Evolutionary conservation across 1,140 invertebrate species (phyloP), one percentile per base, ranked within the genome.

Genomic region (Sipha flava): DNA sequence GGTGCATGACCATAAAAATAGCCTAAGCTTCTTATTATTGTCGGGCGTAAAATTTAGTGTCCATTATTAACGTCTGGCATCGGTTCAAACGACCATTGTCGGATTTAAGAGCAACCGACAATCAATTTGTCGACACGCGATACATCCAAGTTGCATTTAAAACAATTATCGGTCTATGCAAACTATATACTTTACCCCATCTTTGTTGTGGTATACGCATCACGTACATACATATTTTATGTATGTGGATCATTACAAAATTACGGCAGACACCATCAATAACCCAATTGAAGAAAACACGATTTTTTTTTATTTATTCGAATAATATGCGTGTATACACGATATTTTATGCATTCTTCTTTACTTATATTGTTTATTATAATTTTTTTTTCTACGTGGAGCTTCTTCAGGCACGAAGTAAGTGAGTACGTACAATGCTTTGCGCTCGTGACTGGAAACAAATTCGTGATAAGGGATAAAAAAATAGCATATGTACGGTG

Each of bases 391-490:
- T 43, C 23, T 43, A 40, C 21, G n/a, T 21, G 64, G 64, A 66
- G 37, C 64, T 40, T 66, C 64, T 66, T 66, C 37, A 29, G 16
- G 68, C 68, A 47, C 43, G 68, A 72, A 52, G 29, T 72, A n/a
- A 43, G 68, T 34, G 26, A 49, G 49, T 23, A 43, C 29, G 6
- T 7, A 43, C 43, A 72, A 72, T 75, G 31, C 47, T n/a, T n/a
- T 29, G 23, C 21, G 70, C 45, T 75, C 72, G 72, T 75, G 72
- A 75, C 72, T 52, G 23, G 45, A 75, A 75, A 75, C 47, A 23
- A 75, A 75, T 75, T 75, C 72, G 72, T 75, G 72, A 75, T 75
- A 54, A 75, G 49, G 47, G 45, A n/a, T 54, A 37, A 26, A 54
- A 72, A 47, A 43, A 23, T 49, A n/a, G 49, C 10, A 18, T 18